Evolutionary conservation across 1,140 invertebrate species (phyloP).

Genomic region (Schlechtendalia chinensis): DNA sequence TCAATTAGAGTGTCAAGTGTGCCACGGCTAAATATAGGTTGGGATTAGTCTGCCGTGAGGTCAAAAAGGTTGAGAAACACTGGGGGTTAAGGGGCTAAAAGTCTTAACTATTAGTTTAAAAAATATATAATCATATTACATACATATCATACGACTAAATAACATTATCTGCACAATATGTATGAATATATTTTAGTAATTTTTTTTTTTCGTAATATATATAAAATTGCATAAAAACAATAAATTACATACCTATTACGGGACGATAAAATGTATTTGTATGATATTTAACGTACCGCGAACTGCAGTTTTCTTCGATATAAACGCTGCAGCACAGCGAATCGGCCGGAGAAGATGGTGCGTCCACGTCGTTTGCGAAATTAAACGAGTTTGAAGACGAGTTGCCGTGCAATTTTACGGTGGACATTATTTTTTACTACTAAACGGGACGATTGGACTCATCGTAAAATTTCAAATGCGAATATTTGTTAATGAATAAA

Average conservation of each 20-base stretch:
- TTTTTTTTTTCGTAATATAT: too few relatives aligned
- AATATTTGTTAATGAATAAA: neutral
- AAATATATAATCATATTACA: neutral
- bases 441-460: neutral
- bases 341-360: conserved; percentile 16
- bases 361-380: conserved; percentile 15
- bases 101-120: too few relatives aligned
- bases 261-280: neutral
- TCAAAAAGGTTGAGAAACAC: too few relatives aligned
- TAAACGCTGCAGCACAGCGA: conserved; percentile 34
- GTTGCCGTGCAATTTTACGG: conserved; percentile 21
- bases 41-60: too few relatives aligned
- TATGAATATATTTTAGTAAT: neutral
- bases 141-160: neutral
- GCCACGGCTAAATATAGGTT: too few relatives aligned
- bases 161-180: neutral
- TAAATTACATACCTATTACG: too few relatives aligned
- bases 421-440: conserved; percentile 20
- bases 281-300: conserved; percentile 23
- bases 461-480: conserved; percentile 1
- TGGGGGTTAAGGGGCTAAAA: too few relatives aligned
- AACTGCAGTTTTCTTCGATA: conserved; percentile 6
- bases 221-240: too few relatives aligned
- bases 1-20: too few relatives aligned
- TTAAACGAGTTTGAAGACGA: neutral